Evolutionary conservation across 1,140 invertebrate species (phyloP).

Genomic region (Diplogasteroides magnus): DNA sequence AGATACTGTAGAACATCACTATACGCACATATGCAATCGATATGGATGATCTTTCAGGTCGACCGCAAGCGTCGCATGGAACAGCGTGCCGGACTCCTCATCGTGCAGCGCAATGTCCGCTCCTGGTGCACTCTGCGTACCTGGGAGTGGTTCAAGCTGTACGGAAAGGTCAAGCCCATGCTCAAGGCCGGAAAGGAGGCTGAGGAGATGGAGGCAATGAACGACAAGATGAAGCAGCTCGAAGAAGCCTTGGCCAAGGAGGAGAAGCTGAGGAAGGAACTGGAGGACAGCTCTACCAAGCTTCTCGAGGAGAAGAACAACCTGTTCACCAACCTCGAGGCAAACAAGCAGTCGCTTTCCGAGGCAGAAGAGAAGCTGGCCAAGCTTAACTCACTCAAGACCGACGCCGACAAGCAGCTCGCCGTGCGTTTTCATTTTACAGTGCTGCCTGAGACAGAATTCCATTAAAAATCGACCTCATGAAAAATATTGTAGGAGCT

Average conservation of each 20-base stretch:
- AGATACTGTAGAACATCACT: no score
- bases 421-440: constrained; percentile 26
- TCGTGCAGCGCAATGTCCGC: constrained; percentile 96
- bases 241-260: constrained; percentile 95
- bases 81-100: constrained; percentile 66
- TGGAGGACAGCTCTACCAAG: constrained; percentile 90
- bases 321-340: constrained; percentile 76
- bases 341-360: constrained; percentile 79
- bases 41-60: no score
- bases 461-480: constrained; percentile 1
- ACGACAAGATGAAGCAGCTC: constrained; percentile 81
- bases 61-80: constrained; percentile 49
- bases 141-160: constrained; percentile 82
- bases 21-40: no score
- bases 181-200: constrained; percentile 91
- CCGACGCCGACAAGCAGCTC: constrained; percentile 69
- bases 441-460: background rate
- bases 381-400: constrained; percentile 89
- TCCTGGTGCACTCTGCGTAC: constrained; percentile 95
- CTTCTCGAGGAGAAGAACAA: constrained; percentile 85
- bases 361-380: constrained; percentile 84
- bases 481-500: constrained; percentile 34
- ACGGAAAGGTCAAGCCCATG: constrained; percentile 53
- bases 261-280: constrained; percentile 93
- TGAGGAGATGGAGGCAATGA: constrained; percentile 94